phyloP scores from a whole-genome alignment of 2,113 vertebrate species.

The Euleptes europaea region DNA sequence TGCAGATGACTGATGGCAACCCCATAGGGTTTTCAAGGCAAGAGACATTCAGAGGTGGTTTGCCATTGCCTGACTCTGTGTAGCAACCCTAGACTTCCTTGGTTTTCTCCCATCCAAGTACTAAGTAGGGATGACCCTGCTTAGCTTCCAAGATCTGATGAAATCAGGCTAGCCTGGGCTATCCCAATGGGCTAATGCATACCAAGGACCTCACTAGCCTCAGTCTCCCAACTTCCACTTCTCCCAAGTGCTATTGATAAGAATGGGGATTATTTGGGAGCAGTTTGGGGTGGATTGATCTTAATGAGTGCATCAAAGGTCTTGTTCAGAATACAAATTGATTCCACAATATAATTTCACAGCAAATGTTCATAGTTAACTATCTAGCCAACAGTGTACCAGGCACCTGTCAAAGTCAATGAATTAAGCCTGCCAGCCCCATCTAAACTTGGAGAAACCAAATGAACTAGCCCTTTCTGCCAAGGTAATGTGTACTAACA shows the following conservation, averaged over 20 bases:
- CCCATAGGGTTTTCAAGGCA: too few species aligned
- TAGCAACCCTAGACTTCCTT: too few species aligned
- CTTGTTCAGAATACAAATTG: conserved; percentile 13
- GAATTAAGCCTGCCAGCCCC: conserved; percentile 35
- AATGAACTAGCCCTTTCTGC: conserved; percentile 50
- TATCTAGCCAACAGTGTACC: conserved; percentile 24
- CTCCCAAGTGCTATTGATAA: background rate
- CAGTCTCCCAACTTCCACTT: background rate
- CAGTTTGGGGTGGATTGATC: background rate
- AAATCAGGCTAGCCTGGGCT: too few species aligned
- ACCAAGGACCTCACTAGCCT: background rate
- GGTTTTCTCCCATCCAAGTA: too few species aligned
- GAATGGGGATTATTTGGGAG: too few species aligned
- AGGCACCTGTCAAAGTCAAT: conserved; percentile 40
- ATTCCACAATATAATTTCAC: conserved; percentile 24
- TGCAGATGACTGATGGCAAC: too few species aligned
- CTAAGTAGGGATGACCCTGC: too few species aligned
- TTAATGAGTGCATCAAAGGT: background rate
- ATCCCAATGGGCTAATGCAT: background rate
- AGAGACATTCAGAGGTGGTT: too few species aligned
- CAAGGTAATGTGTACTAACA: conserved; percentile 63
- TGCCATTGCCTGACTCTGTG: too few species aligned
- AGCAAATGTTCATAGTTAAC: conserved; percentile 54
- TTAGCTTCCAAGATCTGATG: too few species aligned
- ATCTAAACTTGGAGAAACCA: conserved; percentile 46